phyloP scores from a whole-genome alignment of 2,113 vertebrate genomes.

The Xiphorhynchus elegans region DNA sequence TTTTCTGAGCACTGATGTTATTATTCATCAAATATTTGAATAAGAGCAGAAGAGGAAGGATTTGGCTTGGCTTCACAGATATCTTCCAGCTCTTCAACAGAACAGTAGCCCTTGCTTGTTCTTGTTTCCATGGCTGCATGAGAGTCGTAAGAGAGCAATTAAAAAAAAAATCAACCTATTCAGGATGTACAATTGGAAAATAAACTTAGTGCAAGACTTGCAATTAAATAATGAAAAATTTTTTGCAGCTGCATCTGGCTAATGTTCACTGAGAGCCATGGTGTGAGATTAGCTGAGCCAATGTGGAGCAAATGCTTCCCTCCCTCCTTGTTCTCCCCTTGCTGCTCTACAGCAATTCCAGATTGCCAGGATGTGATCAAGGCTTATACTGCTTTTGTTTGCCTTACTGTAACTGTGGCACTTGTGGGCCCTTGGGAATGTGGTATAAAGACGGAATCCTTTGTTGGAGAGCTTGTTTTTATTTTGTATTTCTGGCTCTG shows the following conservation, averaged over 20 bases:
- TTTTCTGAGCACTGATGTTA: not conserved
- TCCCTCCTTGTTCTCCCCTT: not conserved
- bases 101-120: not conserved
- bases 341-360: not conserved
- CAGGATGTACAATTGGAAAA: not conserved
- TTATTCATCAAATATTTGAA: not conserved
- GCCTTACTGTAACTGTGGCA: not conserved
- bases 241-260: not conserved
- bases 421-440: too few species aligned
- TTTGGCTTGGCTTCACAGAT: not conserved
- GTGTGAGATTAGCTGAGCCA: not conserved
- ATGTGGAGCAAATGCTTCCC: rapidly evolving
- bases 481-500: not conserved
- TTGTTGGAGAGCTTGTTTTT: not conserved
- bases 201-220: not conserved
- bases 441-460: not conserved
- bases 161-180: not conserved
- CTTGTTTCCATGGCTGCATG: not conserved
- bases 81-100: not conserved
- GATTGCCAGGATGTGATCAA: not conserved
- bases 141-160: not conserved
- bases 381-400: not conserved
- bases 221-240: not conserved
- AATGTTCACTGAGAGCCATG: not conserved
- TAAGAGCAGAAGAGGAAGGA: not conserved